phyloP scores from a whole-genome alignment of 2,888 invertebrate genomes.

The Melieria omissa region DNA sequence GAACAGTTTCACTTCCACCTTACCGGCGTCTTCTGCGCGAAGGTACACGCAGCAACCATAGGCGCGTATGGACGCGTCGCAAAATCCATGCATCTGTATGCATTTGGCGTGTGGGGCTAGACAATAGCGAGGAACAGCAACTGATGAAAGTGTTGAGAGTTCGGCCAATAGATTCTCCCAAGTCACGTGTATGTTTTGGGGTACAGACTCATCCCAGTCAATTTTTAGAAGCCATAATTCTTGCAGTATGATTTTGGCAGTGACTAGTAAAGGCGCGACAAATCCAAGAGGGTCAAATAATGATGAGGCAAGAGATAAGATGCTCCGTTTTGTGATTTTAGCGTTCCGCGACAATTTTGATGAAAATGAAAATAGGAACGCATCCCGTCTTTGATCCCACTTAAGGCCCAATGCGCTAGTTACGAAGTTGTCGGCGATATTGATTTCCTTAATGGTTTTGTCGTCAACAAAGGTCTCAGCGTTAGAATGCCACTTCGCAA shows the following conservation, averaged over 20 bases:
- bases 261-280: conserved; percentile 9
- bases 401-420: background rate
- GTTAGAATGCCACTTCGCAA: conserved; percentile 20
- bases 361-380: conserved; percentile 6
- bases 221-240: conserved; percentile 34
- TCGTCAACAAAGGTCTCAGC: conserved; percentile 3
- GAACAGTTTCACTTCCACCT: conserved; percentile 7
- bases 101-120: background rate
- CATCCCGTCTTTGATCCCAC: background rate
- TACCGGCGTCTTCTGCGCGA: conserved; percentile 9
- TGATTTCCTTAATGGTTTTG: conserved; percentile 8
- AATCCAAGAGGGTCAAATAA: background rate
- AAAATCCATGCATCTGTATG: conserved; percentile 35
- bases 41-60: conserved; percentile 35
- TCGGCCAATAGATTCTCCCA: conserved; percentile 22
- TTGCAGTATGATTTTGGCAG: conserved; percentile 30
- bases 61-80: conserved; percentile 34
- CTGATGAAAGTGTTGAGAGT: conserved; percentile 3
- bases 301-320: background rate
- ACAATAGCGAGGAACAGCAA: conserved; percentile 3
- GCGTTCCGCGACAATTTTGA: background rate
- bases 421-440: background rate
- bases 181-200: conserved; percentile 11
- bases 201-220: conserved; percentile 26
- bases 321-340: background rate